A percentile compares a stretch with the other conserved stretches of the same genome.
Evolutionary conservation across 2,113 vertebrate genomes (phyloP).

Genomic region (Nibea coibor): DNA sequence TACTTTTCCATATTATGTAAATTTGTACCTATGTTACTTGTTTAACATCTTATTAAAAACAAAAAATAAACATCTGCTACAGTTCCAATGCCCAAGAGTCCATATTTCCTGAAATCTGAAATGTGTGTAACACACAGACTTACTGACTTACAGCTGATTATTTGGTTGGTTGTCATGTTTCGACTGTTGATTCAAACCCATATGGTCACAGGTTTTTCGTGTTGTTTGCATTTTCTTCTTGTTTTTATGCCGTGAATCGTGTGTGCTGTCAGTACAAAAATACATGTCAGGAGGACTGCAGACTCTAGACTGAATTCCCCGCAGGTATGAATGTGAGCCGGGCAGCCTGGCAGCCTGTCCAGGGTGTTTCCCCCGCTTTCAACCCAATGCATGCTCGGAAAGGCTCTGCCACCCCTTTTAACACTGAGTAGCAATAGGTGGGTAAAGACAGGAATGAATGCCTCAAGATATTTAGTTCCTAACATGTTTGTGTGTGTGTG

Average conservation of each 20-base stretch:
- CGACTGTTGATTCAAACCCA: neutral
- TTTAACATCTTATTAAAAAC: too few relatives aligned
- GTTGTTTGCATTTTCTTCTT: neutral
- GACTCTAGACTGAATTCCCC: slow-evolving; percentile 15
- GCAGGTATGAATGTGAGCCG: slow-evolving; percentile 49
- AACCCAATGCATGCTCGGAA: slow-evolving; percentile 75
- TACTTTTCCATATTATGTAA: too few relatives aligned
- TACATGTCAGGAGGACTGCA: slow-evolving; percentile 26
- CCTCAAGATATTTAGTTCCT: slow-evolving; percentile 40
- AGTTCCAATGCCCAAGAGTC: neutral
- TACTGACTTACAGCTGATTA: neutral
- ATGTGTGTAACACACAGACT: neutral
- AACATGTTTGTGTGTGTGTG: slow-evolving; percentile 35
- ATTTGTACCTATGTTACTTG: too few relatives aligned
- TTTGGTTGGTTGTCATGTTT: slow-evolving; percentile 15
- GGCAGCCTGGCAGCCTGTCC: slow-evolving; percentile 58
- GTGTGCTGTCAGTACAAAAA: slow-evolving; percentile 4
- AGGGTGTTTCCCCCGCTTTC: slow-evolving; percentile 67
- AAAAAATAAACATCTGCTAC: too few relatives aligned
- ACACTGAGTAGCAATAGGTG: slow-evolving; percentile 39
- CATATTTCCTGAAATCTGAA: neutral
- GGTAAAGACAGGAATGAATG: slow-evolving; percentile 51
- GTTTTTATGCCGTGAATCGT: neutral
- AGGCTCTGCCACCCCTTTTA: slow-evolving; percentile 38
- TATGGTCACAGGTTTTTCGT: neutral